These are phyloP conservation scores for Azemiops feae DNA, from an alignment of 2,113 vertebrate genomes.

Conservation along the genomic window DNA sequence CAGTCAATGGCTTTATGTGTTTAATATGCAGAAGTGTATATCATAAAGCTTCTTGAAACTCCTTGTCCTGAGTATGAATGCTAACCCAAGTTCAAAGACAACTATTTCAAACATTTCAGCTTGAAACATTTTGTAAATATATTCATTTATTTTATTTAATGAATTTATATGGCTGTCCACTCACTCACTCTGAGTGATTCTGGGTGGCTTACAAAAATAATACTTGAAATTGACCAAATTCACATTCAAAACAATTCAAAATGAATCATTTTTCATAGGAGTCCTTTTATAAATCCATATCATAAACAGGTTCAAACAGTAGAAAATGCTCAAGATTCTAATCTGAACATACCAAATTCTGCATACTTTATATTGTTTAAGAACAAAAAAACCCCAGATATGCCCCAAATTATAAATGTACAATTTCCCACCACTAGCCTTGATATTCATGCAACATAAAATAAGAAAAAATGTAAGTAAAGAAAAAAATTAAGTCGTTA, in stretches of 20 bases:
- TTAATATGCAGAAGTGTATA: background rate
- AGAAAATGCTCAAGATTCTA: background rate
- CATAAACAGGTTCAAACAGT: background rate
- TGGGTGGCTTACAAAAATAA: background rate
- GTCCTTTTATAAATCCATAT: background rate
- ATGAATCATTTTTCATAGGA: background rate
- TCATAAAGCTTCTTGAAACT: background rate
- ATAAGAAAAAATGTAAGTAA: background rate
- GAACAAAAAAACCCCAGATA: background rate
- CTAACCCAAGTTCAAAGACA: background rate
- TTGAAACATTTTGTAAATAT: background rate
- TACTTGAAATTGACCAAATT: background rate
- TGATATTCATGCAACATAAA: constrained; percentile 8
- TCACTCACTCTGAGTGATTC: background rate
- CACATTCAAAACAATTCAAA: background rate
- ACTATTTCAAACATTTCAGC: background rate
- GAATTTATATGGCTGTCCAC: background rate
- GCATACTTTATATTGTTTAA: background rate
- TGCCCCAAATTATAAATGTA: background rate
- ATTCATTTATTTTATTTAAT: background rate
- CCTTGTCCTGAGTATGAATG: background rate
- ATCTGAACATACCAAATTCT: background rate
- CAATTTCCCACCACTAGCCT: background rate
- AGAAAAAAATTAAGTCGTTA: background rate
- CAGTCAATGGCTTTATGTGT: background rate